Evolutionary conservation across 2,113 vertebrate species (phyloP), one percentile per base, ranked within the genome.

Genomic region (Budorcas taxicolor): DNA sequence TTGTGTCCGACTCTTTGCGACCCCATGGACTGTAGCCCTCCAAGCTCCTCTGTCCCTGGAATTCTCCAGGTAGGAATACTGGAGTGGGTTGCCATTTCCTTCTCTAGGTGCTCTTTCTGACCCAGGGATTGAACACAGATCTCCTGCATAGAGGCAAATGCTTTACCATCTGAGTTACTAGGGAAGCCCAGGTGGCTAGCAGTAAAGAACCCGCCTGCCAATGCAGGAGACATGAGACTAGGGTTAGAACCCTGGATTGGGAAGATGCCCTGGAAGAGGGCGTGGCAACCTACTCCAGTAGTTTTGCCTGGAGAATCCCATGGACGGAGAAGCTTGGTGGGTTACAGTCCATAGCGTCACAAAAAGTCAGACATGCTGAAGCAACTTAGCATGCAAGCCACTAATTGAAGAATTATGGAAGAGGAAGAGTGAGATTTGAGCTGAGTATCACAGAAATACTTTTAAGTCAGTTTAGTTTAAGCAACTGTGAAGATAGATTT

Each of bases 1-100:
- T 6, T 40, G 67, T 23, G n/a, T 23, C n/a, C 0, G 0, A 12
- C 67, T 71, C 9, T 36, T 71, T 71, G 19, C 0, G 0, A 23
- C 10, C n/a, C 19, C 67, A 40, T 6, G n/a, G 67, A 71, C 64
- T 71, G n/a, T 71, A 71, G n/a, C 19, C n/a, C 19, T 71, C 19
- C 19, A 71, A 40, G 19, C 5, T 71, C 67, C 19, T 40, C 67
- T 36, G 67, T 71, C 67, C n/a, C 40, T 71, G 67, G n/a, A 3
- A 71, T 71, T 71, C 67, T 71, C 67, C n/a, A 71, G 19, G n/a
- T 21, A 71, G 19, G 64, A 71, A 40, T 40, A 71, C 33, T 71
- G 67, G 67, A 12, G 67, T 71, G 67, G n/a, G 67, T 40, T 71
- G n/a, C 19, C 67, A 36, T 71, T 71, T 71, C 67, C 64, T 36